Evolutionary conservation across 1,140 invertebrate species (phyloP), one percentile per base, ranked within the genome.

Genomic region (Anagrus nilaparvatae): DNA sequence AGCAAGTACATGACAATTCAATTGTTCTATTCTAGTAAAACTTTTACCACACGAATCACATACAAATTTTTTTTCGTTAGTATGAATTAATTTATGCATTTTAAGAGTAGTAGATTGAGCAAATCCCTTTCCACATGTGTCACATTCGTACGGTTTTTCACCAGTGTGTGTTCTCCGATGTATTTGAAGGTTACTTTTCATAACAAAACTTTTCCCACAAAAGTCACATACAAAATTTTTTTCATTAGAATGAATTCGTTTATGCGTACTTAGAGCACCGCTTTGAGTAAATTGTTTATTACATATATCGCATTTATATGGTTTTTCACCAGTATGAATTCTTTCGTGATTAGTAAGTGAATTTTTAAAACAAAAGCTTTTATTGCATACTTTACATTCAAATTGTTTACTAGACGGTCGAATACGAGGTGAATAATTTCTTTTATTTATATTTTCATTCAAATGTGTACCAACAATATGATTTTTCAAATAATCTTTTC

Each of bases 291-390:
- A 81, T 2, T 72, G 58, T 30, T 80, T 72, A 7, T 69, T 67
- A 54, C 81, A 65, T n/a, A 63, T 38, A 23, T 63, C 55, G 42
- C 63, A 65, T n/a, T n/a, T n/a, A 3, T 79, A 65, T 44, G 79
- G 73, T 52, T 63, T 60, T 42, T 65, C 54, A 4, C 63, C 59
- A 1, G 54, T 61, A 51, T 82, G 77, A 16, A 76, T 73, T 58
- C 77, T 79, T 71, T 94, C 86, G 59, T 95, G 91, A 24, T 84
- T 71, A 62, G 90, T 91, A 37, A 93, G 65, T 13, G 56, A 63
- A 4, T 53, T 48, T 28, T 62, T 63, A 59, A 59, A 63, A n/a
- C 57, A 51, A n/a, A 52, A 62, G 39, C 61, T 56, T 20, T 61
- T 63, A 9, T 56, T 43, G 36, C 62, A 65, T 5, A 56, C 19